phyloP scores from a whole-genome alignment of 1,140 invertebrate species.

The Eupristina koningsbergeri region DNA sequence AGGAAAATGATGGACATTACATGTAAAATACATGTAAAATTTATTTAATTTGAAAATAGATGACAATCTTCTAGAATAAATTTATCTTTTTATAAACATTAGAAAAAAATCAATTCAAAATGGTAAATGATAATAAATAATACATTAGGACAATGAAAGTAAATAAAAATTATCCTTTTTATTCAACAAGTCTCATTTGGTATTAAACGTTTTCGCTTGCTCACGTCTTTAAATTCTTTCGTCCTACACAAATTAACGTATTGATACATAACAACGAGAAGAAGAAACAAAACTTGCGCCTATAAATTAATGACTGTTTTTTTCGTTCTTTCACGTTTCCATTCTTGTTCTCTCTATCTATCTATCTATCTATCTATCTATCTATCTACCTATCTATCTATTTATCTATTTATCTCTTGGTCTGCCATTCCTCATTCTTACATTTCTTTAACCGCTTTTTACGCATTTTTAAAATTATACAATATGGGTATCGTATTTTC shows the following conservation, averaged over 20 bases:
- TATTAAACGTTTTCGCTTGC: constrained; percentile 29
- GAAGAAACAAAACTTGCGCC: constrained; percentile 42
- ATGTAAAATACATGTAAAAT: constrained; percentile 12
- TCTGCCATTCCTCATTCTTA: background rate
- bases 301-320: constrained; percentile 46
- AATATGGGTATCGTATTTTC: constrained; percentile 43
- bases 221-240: background rate
- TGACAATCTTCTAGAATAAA: constrained; percentile 3
- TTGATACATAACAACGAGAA: constrained; percentile 37
- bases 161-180: constrained; percentile 33
- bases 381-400: background rate
- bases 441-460: background rate
- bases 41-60: constrained; percentile 8
- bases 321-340: constrained; percentile 20
- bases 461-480: constrained; percentile 42
- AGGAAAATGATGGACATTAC: background rate
- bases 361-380: background rate
- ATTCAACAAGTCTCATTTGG: constrained; percentile 45
- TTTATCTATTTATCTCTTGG: background rate
- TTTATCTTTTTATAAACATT: background rate
- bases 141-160: constrained; percentile 28
- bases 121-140: constrained; percentile 15
- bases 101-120: constrained; percentile 11
- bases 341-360: constrained; percentile 1
- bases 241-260: constrained; percentile 15